phyloP scores from a whole-genome alignment of 2,113 vertebrate genomes.

The Electrona antarctica region DNA sequence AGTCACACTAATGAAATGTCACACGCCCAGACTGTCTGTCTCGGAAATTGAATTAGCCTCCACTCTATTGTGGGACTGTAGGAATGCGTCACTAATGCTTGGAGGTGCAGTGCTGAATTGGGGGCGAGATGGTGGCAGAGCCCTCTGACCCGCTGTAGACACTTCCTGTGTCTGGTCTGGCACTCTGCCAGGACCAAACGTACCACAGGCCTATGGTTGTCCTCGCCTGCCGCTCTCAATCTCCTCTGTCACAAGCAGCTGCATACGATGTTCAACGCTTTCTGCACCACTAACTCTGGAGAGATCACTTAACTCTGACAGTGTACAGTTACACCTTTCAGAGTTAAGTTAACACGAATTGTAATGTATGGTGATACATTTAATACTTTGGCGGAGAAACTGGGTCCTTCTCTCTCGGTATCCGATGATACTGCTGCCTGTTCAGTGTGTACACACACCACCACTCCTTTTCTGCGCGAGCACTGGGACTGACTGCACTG shows the following conservation, averaged over 20 bases:
- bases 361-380: too few relatives aligned
- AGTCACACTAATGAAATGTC: slow-evolving; percentile 68
- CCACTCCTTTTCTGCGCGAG: neutral
- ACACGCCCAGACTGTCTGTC: slow-evolving; percentile 63
- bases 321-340: too few relatives aligned
- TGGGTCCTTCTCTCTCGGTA: too few relatives aligned
- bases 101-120: slow-evolving; percentile 71
- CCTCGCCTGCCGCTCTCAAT: neutral
- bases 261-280: slow-evolving; percentile 13
- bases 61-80: slow-evolving; percentile 62
- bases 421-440: neutral
- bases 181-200: slow-evolving; percentile 51
- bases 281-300: too few relatives aligned
- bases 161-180: slow-evolving; percentile 67
- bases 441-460: neutral
- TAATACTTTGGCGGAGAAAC: too few relatives aligned
- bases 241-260: slow-evolving; percentile 58
- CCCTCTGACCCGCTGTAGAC: slow-evolving; percentile 26
- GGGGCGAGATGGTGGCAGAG: slow-evolving; percentile 3
- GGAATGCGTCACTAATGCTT: slow-evolving; percentile 78
- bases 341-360: too few relatives aligned
- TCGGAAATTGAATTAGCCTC: slow-evolving; percentile 74
- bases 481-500: slow-evolving; percentile 1
- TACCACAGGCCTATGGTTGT: slow-evolving; percentile 42
- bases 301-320: too few relatives aligned